A percentile compares a stretch with the other conserved stretches of the same genome.
These are phyloP conservation scores for Zhengitettix transpicula DNA, from an alignment of 2,888 invertebrate genomes.

Conservation along the genomic window DNA sequence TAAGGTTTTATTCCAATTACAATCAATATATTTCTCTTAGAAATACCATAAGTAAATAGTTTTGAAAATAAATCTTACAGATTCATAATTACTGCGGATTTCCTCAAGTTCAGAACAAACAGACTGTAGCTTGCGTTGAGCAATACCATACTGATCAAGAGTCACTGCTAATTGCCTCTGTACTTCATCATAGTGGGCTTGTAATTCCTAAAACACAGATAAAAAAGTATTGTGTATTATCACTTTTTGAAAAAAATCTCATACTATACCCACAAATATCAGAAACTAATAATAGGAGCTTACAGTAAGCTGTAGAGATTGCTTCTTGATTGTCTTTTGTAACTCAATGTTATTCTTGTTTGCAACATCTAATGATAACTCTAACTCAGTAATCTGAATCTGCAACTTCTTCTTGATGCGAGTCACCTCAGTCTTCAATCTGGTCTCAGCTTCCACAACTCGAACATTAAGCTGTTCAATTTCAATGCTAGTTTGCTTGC, in stretches of 20 bases:
- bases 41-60: background rate
- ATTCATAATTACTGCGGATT: constrained; percentile 78
- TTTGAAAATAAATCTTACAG: constrained; percentile 32
- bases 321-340: constrained; percentile 95
- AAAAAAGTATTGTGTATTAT: background rate
- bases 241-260: background rate
- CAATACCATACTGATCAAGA: constrained; percentile 79
- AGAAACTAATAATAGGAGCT: constrained; percentile 14
- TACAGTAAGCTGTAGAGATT: constrained; percentile 74
- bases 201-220: constrained; percentile 50
- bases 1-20: too few species aligned
- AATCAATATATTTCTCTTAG: too few species aligned
- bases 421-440: constrained; percentile 84
- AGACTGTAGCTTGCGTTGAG: constrained; percentile 78
- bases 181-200: constrained; percentile 90
- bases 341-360: constrained; percentile 96
- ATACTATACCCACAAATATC: background rate
- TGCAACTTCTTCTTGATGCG: constrained; percentile 99
- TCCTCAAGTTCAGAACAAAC: constrained; percentile 93
- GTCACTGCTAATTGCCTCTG: constrained; percentile 92
- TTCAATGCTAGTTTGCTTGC: constrained; percentile 95
- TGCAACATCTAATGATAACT: constrained; percentile 90
- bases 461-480: constrained; percentile 91
- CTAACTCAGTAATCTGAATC: constrained; percentile 92
- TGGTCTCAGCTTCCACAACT: constrained; percentile 90